Base-by-base conservation (phyloP, 2,888 invertebrate genomes). In the Patella caerulea region DNA sequence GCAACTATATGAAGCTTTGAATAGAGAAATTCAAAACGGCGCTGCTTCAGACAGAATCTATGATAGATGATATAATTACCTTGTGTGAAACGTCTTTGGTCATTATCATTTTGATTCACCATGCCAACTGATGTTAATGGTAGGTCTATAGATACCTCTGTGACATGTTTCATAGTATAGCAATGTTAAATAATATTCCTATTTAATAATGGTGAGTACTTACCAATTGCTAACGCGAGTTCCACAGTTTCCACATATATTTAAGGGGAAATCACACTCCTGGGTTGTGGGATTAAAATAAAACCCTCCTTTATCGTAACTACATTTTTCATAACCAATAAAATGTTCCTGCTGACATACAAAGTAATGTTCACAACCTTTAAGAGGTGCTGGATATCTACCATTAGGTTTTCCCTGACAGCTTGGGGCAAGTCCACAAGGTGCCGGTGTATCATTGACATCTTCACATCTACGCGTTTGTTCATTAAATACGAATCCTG, bases 211-310 rank as follows among this genome's bases (percentile, higher is more conserved):
- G 19, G 14, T 14, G 5, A 54, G 3, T 17, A 74, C 78, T 52
- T 78, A 78, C 78, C 78, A 78, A 19, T 72, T 65, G 29, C 59
- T 59, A n/a, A 34, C 55, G 15, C 53, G 53, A 53, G 71, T 56
- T 15, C 79, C 79, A 73, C 79, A 79, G 5, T 77, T 73, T 5
- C 73, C 73, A 72, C 79, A 79, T 12, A 79, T 79, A 69, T 79
- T 79, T 17, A 74, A 65, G 4, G 79, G 79, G 65, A 79, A 79
- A 70, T 77, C 79, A 70, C 79, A 79, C 54, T 72, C 34, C 54
- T 74, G 69, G 19, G 69, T 77, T 45, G 71, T 24, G 11, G 65
- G 76, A 74, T 79, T 79, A 56, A 79, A 79, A 74, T 76, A 79
- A 69, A 77, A 79, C 17, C 79, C 79, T n/a, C 79, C 79, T 45